Percentiles rank a stretch among this genome's conserved stretches.
phyloP scores from a whole-genome alignment of 35 echinoderm and acorn worm species.

The Chiridota heheva region DNA sequence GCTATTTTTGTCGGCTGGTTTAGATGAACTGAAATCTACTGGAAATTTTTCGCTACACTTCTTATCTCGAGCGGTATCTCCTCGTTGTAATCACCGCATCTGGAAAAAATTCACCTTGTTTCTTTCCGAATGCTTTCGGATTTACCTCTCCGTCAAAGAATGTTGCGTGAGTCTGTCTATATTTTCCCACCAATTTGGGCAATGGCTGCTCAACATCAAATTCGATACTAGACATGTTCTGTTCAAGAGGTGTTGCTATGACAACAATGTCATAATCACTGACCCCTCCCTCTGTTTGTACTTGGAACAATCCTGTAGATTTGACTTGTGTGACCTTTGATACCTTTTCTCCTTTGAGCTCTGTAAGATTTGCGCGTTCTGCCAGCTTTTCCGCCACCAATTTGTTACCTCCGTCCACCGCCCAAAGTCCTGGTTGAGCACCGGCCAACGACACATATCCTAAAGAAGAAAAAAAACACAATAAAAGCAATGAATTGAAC shows the following conservation, averaged over 20 bases:
- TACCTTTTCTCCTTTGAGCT: too few species aligned
- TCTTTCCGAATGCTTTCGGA: constrained; percentile 53
- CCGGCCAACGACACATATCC: constrained; percentile 81
- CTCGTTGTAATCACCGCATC: constrained; percentile 53
- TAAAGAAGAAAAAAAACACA: constrained; percentile 16
- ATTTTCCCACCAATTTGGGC: constrained; percentile 51
- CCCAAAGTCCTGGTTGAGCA: constrained; percentile 77
- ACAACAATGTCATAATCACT: constrained; percentile 78
- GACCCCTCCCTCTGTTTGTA: too few species aligned
- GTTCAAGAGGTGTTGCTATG: constrained; percentile 67
- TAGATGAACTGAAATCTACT: constrained; percentile 46
- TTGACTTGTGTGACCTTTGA: too few species aligned
- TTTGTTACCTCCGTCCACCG: constrained; percentile 74
- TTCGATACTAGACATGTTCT: constrained; percentile 37
- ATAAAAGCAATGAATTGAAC: too few species aligned
- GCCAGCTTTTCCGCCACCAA: constrained; percentile 49
- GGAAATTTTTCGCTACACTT: constrained; percentile 72
- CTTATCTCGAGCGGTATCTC: constrained; percentile 59
- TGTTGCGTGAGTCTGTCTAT: constrained; percentile 70
- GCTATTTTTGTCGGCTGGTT: neutral
- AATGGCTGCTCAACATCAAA: constrained; percentile 50
- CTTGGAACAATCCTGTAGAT: too few species aligned
- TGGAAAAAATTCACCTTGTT: constrained; percentile 23
- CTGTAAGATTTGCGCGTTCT: too few species aligned
- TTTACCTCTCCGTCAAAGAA: constrained; percentile 66